Percentiles rank a stretch among this genome's conserved stretches.
Conservation (phyloP, 1,140 invertebrate species). For the Belonocnema kinseyi region DNA sequence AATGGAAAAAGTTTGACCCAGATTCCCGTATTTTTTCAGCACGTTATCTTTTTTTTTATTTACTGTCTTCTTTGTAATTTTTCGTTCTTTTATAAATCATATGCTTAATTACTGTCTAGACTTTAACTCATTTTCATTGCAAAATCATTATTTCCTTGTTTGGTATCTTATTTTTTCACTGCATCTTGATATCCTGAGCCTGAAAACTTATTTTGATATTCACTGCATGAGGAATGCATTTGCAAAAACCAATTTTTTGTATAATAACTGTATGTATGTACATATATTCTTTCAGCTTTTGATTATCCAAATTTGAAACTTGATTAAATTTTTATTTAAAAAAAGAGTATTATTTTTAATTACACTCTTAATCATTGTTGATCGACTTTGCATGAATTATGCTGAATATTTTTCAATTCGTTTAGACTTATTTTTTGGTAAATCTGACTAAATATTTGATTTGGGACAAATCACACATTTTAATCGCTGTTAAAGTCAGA, state of each 20-base stretch:
- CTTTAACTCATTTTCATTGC: conserved; percentile 2
- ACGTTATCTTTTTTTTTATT: neutral
- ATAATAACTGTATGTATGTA: too few species aligned
- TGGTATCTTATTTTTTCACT: conserved; percentile 1
- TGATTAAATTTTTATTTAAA: too few species aligned
- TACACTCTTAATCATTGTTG: too few species aligned
- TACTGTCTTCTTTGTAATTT: neutral
- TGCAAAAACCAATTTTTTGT: neutral
- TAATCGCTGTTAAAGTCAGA: too few species aligned
- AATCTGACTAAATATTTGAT: too few species aligned
- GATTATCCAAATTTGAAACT: too few species aligned
- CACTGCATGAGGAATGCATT: conserved; percentile 18
- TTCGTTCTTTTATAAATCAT: neutral
- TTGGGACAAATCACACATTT: neutral
- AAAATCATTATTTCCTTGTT: conserved; percentile 8
- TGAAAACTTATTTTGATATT: neutral
- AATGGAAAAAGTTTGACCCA: too few species aligned
- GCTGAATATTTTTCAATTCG: too few species aligned
- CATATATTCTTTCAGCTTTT: too few species aligned
- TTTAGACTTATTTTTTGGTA: too few species aligned
- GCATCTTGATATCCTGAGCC: neutral
- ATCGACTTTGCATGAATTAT: neutral
- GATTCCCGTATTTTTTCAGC: too few species aligned
- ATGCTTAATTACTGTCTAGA: neutral
- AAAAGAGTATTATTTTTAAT: too few species aligned